These are phyloP conservation scores for Empidonax traillii DNA, from an alignment of 2,113 vertebrate species.

Conservation along the genomic window DNA sequence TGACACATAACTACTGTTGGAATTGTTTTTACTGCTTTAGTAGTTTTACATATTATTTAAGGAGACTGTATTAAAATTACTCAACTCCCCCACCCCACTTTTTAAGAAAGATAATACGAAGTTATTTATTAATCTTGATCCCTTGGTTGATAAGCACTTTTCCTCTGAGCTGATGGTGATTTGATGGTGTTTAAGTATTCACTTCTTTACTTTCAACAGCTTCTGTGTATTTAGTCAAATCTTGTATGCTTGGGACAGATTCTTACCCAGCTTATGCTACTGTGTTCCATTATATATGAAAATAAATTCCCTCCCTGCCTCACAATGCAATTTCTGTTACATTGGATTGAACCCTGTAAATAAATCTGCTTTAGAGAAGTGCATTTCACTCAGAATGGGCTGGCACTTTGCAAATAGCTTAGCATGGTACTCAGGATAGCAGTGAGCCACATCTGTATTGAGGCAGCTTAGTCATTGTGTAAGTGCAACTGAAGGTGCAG, in stretches of 20 bases:
- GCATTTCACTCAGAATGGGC: neutral
- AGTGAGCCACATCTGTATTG: neutral
- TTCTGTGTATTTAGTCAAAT: neutral
- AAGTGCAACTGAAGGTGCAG: neutral
- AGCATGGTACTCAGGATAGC: neutral
- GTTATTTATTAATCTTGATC: neutral
- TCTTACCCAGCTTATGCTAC: neutral
- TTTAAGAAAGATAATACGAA: neutral
- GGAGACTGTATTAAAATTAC: neutral
- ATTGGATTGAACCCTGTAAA: neutral
- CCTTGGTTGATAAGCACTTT: neutral
- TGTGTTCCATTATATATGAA: neutral
- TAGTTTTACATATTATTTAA: neutral
- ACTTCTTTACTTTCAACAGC: neutral
- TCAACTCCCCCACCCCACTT: accelerated
- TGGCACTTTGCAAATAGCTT: neutral
- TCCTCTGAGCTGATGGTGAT: neutral
- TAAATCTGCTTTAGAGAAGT: neutral
- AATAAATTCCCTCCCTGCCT: neutral
- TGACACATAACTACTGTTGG: accelerated
- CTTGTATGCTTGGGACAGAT: neutral
- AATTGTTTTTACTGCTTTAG: neutral
- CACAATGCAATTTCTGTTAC: neutral
- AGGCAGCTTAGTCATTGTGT: neutral
- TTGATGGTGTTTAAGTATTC: neutral